Base-by-base conservation (phyloP, 2,888 invertebrate species). In the Coenonympha arcania region DNA sequence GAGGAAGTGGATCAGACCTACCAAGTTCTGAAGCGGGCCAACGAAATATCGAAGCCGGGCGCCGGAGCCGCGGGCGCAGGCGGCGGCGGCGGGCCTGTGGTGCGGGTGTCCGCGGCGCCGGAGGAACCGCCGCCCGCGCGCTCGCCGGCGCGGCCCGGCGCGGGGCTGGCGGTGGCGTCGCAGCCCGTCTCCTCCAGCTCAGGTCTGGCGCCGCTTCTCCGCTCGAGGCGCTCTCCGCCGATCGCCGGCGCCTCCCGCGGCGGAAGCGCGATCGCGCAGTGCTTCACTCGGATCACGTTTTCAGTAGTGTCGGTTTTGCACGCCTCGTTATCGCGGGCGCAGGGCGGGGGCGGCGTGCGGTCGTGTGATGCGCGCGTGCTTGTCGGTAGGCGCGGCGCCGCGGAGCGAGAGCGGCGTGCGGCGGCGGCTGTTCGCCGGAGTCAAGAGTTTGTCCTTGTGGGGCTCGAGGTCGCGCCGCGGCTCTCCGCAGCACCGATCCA, bases 1-100 rank as follows among this genome's bases (percentile, higher is more conserved):
- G 88, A 87, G 80, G 92, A 95, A 89, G 91, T 95, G 89, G 95
- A 96, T 90, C 92, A 93, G 87, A 95, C 94, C 84, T 96, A 96
- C 89, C 95, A 95, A 89, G 95, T 95, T 80, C 90, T 96, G 89
- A 95, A 95, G 89, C 94, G 95, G 83, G 95, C 95, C 74, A 95
- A 94, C 77, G 95, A 95, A 89, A 93, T 95, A 74, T 89, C 91
- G 69, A 90, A 89, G 78, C 84, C 86, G 70, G 77, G 76, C 70
- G 81, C 76, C 87, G 76, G n/a, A n/a, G n/a, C 75, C 71, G 80
- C 77, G 87, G 86, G 72, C 88, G 86, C 73, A 72, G 77, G 72
- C 88, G 86, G 73, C 71, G 77, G 78, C 79, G 86, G 83, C 69
- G 76, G 77, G 60, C 81, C 80, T 54, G 77, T 81, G 67, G 84